A percentile compares a stretch with the other conserved stretches of the same genome.
Evolutionary conservation across 2,888 invertebrate genomes (phyloP).

Genomic region (Drosophila ezoana): DNA sequence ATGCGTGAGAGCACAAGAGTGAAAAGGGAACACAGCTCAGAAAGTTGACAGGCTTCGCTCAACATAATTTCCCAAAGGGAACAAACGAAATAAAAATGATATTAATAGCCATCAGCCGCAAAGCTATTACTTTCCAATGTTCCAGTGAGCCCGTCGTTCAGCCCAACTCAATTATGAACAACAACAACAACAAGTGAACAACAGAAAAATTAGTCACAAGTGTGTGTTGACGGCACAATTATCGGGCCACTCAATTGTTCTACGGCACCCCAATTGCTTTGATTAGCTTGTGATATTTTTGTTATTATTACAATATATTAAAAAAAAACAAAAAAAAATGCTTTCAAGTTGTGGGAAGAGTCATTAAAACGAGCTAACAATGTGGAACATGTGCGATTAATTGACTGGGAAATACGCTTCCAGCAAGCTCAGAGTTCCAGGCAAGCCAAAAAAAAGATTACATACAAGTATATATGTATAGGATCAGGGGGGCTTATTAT

Average conservation of each 20-base stretch:
- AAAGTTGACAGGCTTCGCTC: too few species aligned
- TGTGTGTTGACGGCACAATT: slow-evolving; percentile 9
- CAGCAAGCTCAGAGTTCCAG: neutral
- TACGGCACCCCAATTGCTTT: slow-evolving; percentile 30
- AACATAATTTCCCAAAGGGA: too few species aligned
- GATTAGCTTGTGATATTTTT: slow-evolving; percentile 10
- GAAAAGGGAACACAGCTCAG: neutral
- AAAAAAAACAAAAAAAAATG: too few species aligned
- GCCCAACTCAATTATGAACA: neutral
- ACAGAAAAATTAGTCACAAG: slow-evolving; percentile 19
- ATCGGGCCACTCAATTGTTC: slow-evolving; percentile 23
- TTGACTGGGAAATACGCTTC: slow-evolving; percentile 35
- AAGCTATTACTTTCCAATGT: slow-evolving; percentile 6
- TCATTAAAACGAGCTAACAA: slow-evolving; percentile 9
- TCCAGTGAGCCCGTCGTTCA: neutral
- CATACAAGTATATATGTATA: too few species aligned
- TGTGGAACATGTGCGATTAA: slow-evolving; percentile 36
- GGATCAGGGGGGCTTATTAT: too few species aligned
- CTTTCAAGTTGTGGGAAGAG: slow-evolving; percentile 38
- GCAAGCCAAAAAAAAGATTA: too few species aligned
- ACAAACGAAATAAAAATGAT: neutral
- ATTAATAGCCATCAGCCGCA: neutral
- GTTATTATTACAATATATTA: neutral
- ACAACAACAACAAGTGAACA: neutral
- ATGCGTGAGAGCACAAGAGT: too few species aligned